A percentile compares a stretch with the other conserved stretches of the same genome.
Evolutionary conservation across 2,797 vertebrate species (phyloP).

Genomic region (Presbytis comata): DNA sequence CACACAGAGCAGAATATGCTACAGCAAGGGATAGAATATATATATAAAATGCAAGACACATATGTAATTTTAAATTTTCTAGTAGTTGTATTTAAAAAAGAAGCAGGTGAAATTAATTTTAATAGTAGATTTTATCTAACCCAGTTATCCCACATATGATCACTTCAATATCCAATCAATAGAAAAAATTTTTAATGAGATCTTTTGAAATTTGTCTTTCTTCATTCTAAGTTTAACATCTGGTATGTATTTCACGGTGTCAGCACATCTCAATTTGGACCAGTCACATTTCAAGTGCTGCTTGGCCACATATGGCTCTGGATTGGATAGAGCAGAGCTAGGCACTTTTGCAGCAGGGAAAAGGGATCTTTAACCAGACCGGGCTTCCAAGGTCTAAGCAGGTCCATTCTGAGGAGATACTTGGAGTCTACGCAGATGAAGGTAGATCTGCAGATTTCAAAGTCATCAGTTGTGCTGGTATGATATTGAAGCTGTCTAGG

Average conservation of each 20-base stretch:
- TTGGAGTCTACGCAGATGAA: background rate
- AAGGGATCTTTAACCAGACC: background rate
- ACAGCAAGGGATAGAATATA: background rate
- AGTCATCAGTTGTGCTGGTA: background rate
- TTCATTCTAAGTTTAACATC: background rate
- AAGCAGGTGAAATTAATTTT: background rate
- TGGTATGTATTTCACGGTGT: background rate
- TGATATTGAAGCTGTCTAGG: background rate
- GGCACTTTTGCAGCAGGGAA: background rate
- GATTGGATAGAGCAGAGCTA: background rate
- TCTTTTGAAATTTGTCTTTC: background rate
- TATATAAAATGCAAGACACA: background rate
- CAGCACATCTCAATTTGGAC: background rate
- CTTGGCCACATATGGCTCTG: background rate
- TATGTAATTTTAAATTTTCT: background rate
- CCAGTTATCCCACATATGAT: background rate
- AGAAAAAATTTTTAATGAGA: background rate
- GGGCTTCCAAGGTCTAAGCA: background rate
- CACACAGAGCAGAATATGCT: background rate
- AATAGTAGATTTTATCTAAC: background rate
- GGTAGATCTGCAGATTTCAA: background rate
- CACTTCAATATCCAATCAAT: background rate
- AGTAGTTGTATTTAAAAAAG: background rate
- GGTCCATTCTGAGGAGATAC: background rate
- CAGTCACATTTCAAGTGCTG: background rate